These are phyloP conservation scores for Mesaphorura yosii DNA, from an alignment of 1,140 invertebrate genomes.

Conservation along the genomic window DNA sequence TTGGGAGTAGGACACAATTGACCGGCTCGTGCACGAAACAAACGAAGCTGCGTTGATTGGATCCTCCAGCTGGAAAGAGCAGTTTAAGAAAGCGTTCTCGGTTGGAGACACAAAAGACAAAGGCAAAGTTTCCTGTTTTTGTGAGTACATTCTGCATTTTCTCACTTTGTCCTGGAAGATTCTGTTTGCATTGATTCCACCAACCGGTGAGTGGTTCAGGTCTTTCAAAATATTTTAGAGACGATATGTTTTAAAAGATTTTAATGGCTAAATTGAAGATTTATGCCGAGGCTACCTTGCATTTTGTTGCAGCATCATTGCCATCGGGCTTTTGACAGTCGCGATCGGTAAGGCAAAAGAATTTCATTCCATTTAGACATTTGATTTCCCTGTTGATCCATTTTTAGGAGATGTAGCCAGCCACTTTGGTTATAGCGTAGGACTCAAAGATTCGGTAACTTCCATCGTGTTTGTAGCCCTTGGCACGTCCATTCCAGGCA, in stretches of 20 bases:
- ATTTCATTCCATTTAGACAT: constrained; percentile 46
- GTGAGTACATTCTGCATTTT: constrained; percentile 91
- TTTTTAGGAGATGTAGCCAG: constrained; percentile 54
- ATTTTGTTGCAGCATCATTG: constrained; percentile 47
- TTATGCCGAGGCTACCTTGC: constrained; percentile 47
- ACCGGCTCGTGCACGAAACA: constrained; percentile 75
- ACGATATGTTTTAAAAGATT: neutral
- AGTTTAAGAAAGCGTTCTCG: constrained; percentile 82
- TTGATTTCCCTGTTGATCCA: constrained; percentile 53
- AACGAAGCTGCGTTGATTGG: constrained; percentile 85
- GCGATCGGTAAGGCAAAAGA: constrained; percentile 59
- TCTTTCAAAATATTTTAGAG: constrained; percentile 31
- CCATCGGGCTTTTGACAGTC: constrained; percentile 53
- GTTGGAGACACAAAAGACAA: constrained; percentile 45
- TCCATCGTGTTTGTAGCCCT: constrained; percentile 55
- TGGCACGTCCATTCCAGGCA: constrained; percentile 53
- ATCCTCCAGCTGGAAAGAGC: constrained; percentile 97
- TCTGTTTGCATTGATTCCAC: constrained; percentile 92
- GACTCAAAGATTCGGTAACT: constrained; percentile 49
- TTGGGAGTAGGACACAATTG: constrained; percentile 22
- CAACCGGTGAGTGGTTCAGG: constrained; percentile 64
- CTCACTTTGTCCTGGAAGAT: constrained; percentile 96
- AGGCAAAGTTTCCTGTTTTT: constrained; percentile 59
- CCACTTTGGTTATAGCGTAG: constrained; percentile 51
- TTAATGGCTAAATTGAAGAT: constrained; percentile 34